These are phyloP conservation scores for Pygoscelis adeliae DNA, from an alignment of 2,113 vertebrate genomes.

Conservation along the genomic window DNA sequence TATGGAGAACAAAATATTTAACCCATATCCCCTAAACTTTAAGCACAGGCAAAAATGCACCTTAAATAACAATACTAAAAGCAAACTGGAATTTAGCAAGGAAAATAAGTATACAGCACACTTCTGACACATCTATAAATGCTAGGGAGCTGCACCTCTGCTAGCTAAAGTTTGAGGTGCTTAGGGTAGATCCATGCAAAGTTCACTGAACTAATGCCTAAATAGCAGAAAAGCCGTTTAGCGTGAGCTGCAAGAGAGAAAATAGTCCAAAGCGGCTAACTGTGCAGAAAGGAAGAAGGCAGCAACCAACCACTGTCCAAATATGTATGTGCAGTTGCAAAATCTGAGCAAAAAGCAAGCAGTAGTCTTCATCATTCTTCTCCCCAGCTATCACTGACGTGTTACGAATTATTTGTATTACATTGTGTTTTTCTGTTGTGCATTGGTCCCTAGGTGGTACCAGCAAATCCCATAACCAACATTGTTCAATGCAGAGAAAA, in stretches of 20 bases:
- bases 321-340: background rate
- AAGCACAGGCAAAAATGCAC: background rate
- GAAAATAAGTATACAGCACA: background rate
- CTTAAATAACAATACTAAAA: background rate
- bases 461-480: background rate
- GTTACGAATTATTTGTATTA: background rate
- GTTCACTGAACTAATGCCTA: background rate
- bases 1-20: too few species aligned
- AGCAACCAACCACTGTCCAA: background rate
- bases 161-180: background rate
- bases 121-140: background rate
- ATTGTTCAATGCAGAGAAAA: background rate
- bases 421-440: background rate
- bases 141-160: background rate
- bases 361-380: background rate
- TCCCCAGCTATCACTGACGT: background rate
- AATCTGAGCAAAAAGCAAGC: background rate
- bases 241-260: background rate
- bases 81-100: background rate
- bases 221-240: background rate
- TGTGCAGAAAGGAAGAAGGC: background rate
- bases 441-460: background rate
- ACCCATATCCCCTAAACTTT: background rate
- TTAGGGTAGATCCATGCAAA: background rate
- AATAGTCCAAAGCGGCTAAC: background rate